These are phyloP conservation scores for Rotaria sp. DNA, from an alignment of 2,888 invertebrate genomes.

Conservation along the genomic window DNA sequence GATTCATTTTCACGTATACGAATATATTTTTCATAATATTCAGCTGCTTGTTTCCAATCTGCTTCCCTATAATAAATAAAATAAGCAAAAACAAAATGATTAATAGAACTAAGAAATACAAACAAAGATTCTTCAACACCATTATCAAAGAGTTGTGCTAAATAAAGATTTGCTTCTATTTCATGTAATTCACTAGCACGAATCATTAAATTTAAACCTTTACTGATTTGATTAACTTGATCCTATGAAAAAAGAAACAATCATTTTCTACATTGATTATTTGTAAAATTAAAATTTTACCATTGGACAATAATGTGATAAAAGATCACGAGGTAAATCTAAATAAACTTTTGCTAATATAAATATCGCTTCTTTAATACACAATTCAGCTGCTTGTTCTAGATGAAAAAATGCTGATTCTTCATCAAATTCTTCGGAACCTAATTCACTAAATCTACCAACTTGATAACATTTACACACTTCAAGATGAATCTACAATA, in stretches of 20 bases:
- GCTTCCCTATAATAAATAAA: background rate
- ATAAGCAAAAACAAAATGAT: background rate
- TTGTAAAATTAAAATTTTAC: conserved; percentile 43
- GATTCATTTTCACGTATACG: conserved; percentile 30
- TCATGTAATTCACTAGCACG: conserved; percentile 59
- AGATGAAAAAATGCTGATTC: conserved; percentile 59
- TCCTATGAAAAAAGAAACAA: conserved; percentile 24
- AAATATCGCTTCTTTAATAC: conserved; percentile 58
- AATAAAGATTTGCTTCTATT: conserved; percentile 57
- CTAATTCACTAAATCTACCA: conserved; percentile 54
- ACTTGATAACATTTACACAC: conserved; percentile 60
- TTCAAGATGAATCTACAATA: conserved; percentile 58
- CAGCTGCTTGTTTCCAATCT: conserved; percentile 37
- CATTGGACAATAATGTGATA: conserved; percentile 55
- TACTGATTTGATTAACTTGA: conserved; percentile 48
- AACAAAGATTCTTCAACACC: conserved; percentile 51
- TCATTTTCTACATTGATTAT: no score
- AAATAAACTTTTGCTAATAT: conserved; percentile 58
- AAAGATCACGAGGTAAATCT: conserved; percentile 57
- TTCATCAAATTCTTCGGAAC: conserved; percentile 54
- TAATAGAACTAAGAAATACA: background rate
- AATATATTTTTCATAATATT: conserved; percentile 34
- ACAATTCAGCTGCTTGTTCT: conserved; percentile 58
- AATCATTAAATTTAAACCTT: conserved; percentile 55
- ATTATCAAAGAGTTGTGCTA: conserved; percentile 59